phyloP scores from a whole-genome alignment of 2,113 vertebrate species.

The Megaleporinus macrocephalus region DNA sequence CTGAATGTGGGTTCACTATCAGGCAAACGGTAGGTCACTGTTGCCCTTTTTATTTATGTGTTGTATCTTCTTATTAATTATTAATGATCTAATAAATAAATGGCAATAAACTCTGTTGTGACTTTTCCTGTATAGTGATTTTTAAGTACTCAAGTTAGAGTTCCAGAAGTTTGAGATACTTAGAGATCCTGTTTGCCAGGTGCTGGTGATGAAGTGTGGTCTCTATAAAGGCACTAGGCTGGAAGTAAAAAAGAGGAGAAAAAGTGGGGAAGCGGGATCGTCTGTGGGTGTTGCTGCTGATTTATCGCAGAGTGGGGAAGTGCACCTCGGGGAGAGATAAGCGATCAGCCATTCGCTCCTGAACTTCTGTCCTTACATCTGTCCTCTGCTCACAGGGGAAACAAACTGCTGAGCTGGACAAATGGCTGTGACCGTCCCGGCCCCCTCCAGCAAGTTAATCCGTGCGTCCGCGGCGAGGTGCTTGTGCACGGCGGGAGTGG shows the following conservation, averaged over 20 bases:
- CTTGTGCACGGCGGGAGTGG: slow-evolving; percentile 34
- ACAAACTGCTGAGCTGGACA: slow-evolving; percentile 54
- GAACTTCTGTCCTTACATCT: slow-evolving; percentile 52
- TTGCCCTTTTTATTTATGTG: no score
- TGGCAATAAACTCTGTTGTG: no score
- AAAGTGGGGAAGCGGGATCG: slow-evolving; percentile 22
- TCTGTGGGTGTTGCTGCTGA: slow-evolving; percentile 38
- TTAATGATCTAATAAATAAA: no score
- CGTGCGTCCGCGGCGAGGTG: background rate
- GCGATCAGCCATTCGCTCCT: slow-evolving; percentile 51
- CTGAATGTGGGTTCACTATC: no score
- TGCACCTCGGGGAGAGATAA: slow-evolving; percentile 49
- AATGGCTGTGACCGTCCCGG: slow-evolving; percentile 37
- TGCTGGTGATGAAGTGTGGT: background rate
- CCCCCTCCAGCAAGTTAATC: slow-evolving; percentile 29
- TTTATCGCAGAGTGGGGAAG: slow-evolving; percentile 46
- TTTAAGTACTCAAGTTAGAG: background rate
- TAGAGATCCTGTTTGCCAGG: slow-evolving; percentile 14
- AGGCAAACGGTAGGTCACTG: no score
- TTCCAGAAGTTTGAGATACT: background rate
- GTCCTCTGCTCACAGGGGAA: slow-evolving; percentile 46
- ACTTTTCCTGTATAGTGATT: no score
- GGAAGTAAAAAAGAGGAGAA: background rate
- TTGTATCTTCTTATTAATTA: no score
- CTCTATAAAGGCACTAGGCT: background rate